Conservation (phyloP, 1,140 invertebrate species). For the Zaprionus davidi region DNA sequence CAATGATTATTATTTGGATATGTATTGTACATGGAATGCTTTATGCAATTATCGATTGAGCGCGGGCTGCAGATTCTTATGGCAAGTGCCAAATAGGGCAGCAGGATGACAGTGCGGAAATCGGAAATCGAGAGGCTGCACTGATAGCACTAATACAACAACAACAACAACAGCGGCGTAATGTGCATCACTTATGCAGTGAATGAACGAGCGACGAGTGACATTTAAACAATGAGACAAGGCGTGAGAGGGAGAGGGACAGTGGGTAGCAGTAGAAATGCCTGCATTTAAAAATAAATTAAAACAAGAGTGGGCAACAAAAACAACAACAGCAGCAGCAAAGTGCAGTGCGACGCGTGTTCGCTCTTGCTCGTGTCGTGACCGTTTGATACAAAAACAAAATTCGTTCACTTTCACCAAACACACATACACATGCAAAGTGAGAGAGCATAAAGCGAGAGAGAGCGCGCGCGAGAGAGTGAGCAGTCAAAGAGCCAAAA, state of each 20-base stretch:
- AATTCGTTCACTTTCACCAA: slow-evolving; percentile 75
- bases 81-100: slow-evolving; percentile 23
- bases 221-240: slow-evolving; percentile 28
- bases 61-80: slow-evolving; percentile 11
- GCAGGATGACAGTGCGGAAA: slow-evolving; percentile 1
- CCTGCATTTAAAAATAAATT: slow-evolving; percentile 51
- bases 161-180: not conserved
- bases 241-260: not conserved
- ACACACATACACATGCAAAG: slow-evolving; percentile 28
- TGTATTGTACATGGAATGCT: not conserved
- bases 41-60: slow-evolving; percentile 7
- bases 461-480: slow-evolving; percentile 11
- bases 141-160: slow-evolving; percentile 16
- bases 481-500: slow-evolving; percentile 39
- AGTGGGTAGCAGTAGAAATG: slow-evolving; percentile 11
- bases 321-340: slow-evolving; percentile 16
- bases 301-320: slow-evolving; percentile 25
- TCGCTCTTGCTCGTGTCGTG: slow-evolving; percentile 2
- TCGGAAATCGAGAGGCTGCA: slow-evolving; percentile 13
- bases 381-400: slow-evolving; percentile 33
- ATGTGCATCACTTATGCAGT: slow-evolving; percentile 18
- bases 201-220: slow-evolving; percentile 22
- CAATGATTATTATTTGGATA: slow-evolving; percentile 2
- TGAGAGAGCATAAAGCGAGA: slow-evolving; percentile 15
- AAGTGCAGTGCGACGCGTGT: slow-evolving; percentile 36